Conservation (phyloP, 2,888 invertebrate species). For the Subacronicta megacephala region DNA sequence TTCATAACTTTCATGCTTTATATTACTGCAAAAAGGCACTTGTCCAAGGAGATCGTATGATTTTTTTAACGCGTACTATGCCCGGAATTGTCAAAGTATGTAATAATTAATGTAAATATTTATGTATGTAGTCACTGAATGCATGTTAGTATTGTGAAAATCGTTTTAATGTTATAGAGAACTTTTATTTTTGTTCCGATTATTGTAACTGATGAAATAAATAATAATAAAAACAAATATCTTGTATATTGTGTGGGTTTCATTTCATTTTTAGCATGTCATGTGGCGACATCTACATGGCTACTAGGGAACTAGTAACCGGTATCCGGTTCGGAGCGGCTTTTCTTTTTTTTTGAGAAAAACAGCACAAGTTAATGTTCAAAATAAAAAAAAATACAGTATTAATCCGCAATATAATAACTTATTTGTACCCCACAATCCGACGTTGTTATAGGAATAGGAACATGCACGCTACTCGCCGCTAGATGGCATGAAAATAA, state of each 20-base stretch:
- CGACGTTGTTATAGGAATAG: no score
- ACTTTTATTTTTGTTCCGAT: conserved; percentile 64
- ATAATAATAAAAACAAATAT: conserved; percentile 50
- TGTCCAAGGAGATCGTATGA: no score
- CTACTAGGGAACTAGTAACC: not conserved
- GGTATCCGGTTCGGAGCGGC: no score
- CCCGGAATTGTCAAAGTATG: conserved; percentile 40
- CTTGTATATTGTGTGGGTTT: conserved; percentile 39
- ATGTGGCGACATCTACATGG: not conserved
- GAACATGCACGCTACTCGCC: conserved; percentile 21
- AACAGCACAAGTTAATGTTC: no score
- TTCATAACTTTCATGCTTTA: no score
- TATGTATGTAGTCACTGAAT: conserved; percentile 36
- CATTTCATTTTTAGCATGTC: conserved; percentile 3
- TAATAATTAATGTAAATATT: conserved; percentile 44
- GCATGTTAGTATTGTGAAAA: conserved; percentile 58
- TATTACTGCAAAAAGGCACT: no score
- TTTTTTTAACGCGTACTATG: conserved; percentile 1
- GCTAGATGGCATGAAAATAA: conserved; percentile 24
- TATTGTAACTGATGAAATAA: conserved; percentile 54
- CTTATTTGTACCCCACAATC: no score
- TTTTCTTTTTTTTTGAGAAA: no score
- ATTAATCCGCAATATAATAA: no score
- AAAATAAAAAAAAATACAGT: no score
- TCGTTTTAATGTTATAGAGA: conserved; percentile 62